A percentile compares a stretch with the other conserved stretches of the same genome.
Conservation (phyloP, 1,140 invertebrate genomes). For the Orchestia grillus region DNA sequence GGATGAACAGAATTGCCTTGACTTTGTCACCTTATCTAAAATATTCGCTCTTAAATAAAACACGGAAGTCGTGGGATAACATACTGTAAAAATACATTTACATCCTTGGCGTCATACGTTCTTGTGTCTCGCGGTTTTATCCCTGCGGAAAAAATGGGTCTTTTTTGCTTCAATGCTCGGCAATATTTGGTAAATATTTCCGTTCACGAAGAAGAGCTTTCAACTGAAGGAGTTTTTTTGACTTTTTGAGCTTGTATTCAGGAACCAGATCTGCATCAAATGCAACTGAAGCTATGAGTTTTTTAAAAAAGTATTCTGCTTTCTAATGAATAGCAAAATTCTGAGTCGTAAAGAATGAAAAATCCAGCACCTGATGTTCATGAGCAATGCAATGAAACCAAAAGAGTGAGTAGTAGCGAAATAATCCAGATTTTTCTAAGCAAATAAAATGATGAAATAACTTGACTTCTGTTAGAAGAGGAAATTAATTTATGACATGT, state of each 20-base stretch:
- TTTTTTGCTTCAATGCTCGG: neutral
- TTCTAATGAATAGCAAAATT: neutral
- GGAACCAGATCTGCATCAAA: neutral
- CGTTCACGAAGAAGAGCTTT: neutral
- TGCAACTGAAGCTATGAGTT: too few relatives aligned
- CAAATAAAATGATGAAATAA: too few relatives aligned
- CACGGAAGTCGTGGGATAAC: neutral
- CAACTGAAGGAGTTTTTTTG: neutral
- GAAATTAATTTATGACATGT: too few relatives aligned
- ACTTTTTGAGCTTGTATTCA: neutral
- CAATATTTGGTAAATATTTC: neutral
- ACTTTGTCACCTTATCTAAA: neutral
- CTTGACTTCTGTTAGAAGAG: too few relatives aligned
- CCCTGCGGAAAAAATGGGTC: neutral
- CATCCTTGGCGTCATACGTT: neutral
- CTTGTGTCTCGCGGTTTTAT: neutral
- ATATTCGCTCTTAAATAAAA: neutral
- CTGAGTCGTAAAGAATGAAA: neutral
- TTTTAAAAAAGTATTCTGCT: too few relatives aligned
- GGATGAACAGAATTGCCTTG: neutral
- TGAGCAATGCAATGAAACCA: neutral
- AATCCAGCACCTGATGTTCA: neutral
- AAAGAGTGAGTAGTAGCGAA: too few relatives aligned
- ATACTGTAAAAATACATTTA: neutral
- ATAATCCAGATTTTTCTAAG: too few relatives aligned